Percentiles rank a stretch among this genome's conserved stretches.
phyloP scores from a whole-genome alignment of 23 tunicate species.

The Styela plicata region DNA sequence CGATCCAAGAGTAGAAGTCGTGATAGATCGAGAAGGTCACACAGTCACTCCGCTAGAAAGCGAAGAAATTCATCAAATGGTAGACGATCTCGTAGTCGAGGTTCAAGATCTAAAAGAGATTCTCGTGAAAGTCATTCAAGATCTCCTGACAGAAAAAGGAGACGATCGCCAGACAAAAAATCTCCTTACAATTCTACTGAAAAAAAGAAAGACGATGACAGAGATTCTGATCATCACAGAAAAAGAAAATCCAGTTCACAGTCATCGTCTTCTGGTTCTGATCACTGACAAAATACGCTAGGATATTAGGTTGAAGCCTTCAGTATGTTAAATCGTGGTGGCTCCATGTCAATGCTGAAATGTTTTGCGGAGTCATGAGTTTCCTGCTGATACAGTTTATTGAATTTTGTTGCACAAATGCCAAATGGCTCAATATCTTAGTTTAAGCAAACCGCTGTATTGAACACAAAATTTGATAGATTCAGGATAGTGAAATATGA shows the following conservation, averaged over 20 bases:
- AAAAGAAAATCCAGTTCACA: background rate
- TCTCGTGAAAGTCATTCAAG: background rate
- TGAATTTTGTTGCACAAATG: too few species aligned
- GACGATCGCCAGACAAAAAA: background rate
- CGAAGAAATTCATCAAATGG: background rate
- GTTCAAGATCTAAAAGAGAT: slow-evolving; percentile 7
- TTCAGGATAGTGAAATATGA: too few species aligned
- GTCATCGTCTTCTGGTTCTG: background rate
- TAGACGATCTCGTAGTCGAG: slow-evolving; percentile 11
- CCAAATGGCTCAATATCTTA: too few species aligned
- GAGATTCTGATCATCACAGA: background rate
- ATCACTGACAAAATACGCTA: too few species aligned
- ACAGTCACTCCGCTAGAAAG: slow-evolving; percentile 4
- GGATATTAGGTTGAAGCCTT: too few species aligned
- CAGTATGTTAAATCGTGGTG: too few species aligned
- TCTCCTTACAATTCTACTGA: background rate
- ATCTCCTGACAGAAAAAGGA: slow-evolving; percentile 1
- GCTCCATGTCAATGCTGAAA: too few species aligned
- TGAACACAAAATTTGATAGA: too few species aligned
- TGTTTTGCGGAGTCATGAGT: too few species aligned
- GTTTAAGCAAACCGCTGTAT: too few species aligned
- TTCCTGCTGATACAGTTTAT: too few species aligned
- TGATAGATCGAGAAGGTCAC: slow-evolving; percentile 2
- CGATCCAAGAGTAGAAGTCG: slow-evolving; percentile 8
- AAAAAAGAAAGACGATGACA: background rate